Evolutionary conservation across 92 coral and sea anemone genomes (phyloP).

Genomic region (Palythoa grandis): DNA sequence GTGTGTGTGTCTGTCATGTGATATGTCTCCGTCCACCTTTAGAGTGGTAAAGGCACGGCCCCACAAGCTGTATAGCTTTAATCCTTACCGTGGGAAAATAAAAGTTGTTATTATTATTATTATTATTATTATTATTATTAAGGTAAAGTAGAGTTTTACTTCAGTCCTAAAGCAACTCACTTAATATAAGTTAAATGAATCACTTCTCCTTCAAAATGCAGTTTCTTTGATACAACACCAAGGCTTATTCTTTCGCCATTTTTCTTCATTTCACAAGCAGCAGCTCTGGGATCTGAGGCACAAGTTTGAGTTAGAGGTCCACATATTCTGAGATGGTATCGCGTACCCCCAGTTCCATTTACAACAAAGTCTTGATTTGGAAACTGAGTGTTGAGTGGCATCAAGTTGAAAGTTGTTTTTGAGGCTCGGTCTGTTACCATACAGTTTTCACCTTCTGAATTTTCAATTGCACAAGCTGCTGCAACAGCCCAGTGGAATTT

Average conservation of each 20-base stretch:
- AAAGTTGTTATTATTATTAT: too few relatives aligned
- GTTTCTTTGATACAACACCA: conserved; percentile 51
- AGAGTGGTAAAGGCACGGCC: too few relatives aligned
- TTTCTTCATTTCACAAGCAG: conserved; percentile 63
- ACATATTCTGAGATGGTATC: conserved; percentile 68
- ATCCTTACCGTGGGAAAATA: too few relatives aligned
- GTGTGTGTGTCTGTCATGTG: too few relatives aligned
- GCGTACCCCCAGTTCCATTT: conserved; percentile 43
- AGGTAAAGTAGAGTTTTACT: background rate
- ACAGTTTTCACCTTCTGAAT: conserved; percentile 68
- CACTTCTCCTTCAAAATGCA: conserved; percentile 76
- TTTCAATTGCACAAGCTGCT: conserved; percentile 80
- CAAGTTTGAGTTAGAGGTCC: conserved; percentile 40
- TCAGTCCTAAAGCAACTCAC: background rate
- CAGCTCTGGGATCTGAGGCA: conserved; percentile 34
- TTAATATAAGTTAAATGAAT: conserved; percentile 69
- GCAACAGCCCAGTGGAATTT: conserved; percentile 84
- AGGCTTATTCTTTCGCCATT: conserved; percentile 51
- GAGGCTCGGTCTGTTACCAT: conserved; percentile 72
- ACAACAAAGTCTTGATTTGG: conserved; percentile 27
- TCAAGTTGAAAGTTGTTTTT: conserved; percentile 72
- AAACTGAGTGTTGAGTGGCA: conserved; percentile 49
- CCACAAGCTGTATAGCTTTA: too few relatives aligned
- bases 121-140: background rate
- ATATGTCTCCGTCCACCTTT: too few relatives aligned